Percentiles rank a stretch among this genome's conserved stretches.
Evolutionary conservation across 2,888 invertebrate genomes (phyloP).

Genomic region (Lochmaea crataegi): DNA sequence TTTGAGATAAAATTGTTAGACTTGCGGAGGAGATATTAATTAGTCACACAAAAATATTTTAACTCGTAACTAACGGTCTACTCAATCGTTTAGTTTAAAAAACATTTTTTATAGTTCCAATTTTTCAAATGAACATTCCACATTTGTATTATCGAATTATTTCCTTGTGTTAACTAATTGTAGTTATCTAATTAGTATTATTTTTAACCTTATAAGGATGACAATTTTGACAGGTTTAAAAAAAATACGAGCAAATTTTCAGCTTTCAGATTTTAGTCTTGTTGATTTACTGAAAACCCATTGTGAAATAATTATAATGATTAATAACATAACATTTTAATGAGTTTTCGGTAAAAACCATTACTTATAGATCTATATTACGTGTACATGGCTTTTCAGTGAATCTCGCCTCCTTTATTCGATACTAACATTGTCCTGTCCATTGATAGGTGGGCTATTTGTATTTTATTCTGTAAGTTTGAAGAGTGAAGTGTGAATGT

Average conservation of each 20-base stretch:
- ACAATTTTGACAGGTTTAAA: background rate
- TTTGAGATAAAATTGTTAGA: background rate
- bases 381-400: background rate
- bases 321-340: background rate
- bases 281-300: background rate
- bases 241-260: background rate
- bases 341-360: background rate
- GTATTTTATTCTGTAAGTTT: background rate
- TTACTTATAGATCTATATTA: background rate
- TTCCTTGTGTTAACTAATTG: background rate
- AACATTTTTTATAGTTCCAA: background rate
- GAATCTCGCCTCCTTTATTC: background rate
- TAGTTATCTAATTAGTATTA: background rate
- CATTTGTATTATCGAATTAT: background rate
- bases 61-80: background rate
- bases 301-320: background rate
- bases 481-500: background rate
- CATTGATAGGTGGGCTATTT: background rate
- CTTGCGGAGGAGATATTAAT: background rate
- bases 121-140: constrained; percentile 1
- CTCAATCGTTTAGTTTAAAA: background rate
- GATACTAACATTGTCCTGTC: background rate
- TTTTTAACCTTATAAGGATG: background rate
- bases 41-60: background rate
- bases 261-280: background rate